These are phyloP conservation scores for Scaptomyza cyrtandrae DNA, from an alignment of 2,888 invertebrate species.

Conservation along the genomic window DNA sequence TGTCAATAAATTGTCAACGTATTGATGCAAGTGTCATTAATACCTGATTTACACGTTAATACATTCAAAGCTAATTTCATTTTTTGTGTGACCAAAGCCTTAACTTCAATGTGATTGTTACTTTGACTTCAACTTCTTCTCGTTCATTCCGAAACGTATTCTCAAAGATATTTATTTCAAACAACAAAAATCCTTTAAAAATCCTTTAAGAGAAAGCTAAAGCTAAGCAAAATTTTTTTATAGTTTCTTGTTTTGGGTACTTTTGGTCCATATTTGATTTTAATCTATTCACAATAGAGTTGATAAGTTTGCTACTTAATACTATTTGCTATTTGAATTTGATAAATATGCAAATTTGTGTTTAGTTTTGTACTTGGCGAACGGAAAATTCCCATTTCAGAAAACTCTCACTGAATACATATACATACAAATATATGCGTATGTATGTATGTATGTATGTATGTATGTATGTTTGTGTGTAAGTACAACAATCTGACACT, in stretches of 20 bases:
- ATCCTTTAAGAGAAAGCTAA: background rate
- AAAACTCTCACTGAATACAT: too few species aligned
- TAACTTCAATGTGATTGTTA: background rate
- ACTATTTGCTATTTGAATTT: conserved; percentile 25
- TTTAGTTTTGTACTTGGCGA: too few species aligned
- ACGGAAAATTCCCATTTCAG: too few species aligned
- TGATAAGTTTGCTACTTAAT: background rate
- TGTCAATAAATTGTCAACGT: background rate
- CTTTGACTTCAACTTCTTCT: background rate
- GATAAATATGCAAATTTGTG: conserved; percentile 33
- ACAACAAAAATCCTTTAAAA: background rate
- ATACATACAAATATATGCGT: too few species aligned
- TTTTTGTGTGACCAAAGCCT: background rate
- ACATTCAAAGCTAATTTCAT: background rate
- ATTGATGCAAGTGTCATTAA: background rate
- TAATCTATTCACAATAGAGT: background rate
- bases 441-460: background rate
- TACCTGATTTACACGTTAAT: background rate
- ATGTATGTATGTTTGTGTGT: background rate
- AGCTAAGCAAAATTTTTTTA: background rate
- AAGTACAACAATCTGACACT: conserved; percentile 34
- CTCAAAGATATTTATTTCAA: background rate
- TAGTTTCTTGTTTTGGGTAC: background rate
- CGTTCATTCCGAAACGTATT: background rate
- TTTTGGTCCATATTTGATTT: background rate